Conservation (phyloP, 2,888 invertebrate genomes). For the Tryphoninae sp. region DNA sequence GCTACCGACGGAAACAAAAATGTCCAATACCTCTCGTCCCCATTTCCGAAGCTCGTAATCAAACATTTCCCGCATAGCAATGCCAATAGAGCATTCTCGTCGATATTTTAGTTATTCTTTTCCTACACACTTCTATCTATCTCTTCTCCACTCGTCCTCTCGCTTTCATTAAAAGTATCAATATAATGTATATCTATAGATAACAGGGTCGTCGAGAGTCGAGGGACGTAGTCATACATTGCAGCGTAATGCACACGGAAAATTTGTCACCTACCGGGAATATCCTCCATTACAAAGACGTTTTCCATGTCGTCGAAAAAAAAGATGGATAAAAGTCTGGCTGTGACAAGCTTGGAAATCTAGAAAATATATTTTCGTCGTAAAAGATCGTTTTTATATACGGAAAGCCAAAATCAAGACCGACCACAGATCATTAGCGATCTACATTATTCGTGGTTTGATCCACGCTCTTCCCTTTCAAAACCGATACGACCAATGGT, state of each 20-base stretch:
- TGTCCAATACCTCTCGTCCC: background rate
- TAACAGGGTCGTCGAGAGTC: too few relatives aligned
- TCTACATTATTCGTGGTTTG: too few relatives aligned
- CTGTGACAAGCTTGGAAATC: too few relatives aligned
- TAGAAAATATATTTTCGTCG: too few relatives aligned
- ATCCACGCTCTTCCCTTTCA: too few relatives aligned
- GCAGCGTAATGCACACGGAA: constrained; percentile 8
- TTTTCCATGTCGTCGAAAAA: background rate
- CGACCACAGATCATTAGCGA: too few relatives aligned
- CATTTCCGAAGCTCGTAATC: constrained; percentile 71
- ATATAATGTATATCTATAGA: too few relatives aligned
- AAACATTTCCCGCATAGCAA: constrained; percentile 73
- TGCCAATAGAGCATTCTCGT: constrained; percentile 65
- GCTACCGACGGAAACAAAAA: background rate
- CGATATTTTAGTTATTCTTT: background rate
- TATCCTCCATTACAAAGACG: background rate
- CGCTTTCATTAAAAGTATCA: background rate
- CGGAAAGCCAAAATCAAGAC: too few relatives aligned
- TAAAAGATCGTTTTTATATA: too few relatives aligned
- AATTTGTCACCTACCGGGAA: background rate
- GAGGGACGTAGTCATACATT: background rate
- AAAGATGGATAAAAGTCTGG: too few relatives aligned
- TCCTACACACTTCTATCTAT: constrained; percentile 10
- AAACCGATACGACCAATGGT: too few relatives aligned
- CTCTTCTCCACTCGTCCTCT: constrained; percentile 2